Conservation (phyloP, 1,140 invertebrate genomes). For the Drosophila sp. region DNA sequence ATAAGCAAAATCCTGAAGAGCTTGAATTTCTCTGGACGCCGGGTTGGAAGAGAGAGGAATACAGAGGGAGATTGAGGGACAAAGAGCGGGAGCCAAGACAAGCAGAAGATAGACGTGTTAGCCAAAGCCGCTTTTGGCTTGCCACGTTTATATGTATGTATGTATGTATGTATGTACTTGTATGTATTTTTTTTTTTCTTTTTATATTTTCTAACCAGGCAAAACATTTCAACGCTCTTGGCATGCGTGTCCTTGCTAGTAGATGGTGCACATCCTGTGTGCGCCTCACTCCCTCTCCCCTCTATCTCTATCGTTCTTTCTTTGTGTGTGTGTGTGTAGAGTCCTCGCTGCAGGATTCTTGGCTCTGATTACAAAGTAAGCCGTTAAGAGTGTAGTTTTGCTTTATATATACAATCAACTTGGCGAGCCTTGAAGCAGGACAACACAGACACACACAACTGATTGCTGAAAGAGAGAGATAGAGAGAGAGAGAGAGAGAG, state of each 20-base stretch:
- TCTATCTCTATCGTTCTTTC: too few species aligned
- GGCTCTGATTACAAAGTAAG: conserved; percentile 75
- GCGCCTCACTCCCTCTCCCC: not conserved
- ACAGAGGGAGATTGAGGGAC: conserved; percentile 4
- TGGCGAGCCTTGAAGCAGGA: conserved; percentile 21
- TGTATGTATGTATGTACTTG: not conserved
- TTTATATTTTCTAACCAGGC: conserved; percentile 2
- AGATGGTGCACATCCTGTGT: conserved; percentile 23
- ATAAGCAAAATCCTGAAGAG: conserved; percentile 46
- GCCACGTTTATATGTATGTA: conserved; percentile 12
- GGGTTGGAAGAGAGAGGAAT: conserved; percentile 27
- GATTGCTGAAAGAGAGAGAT: conserved; percentile 41
- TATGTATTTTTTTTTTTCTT: conserved; percentile 1
- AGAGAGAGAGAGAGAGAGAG: conserved; percentile 36
- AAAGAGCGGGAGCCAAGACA: not conserved
- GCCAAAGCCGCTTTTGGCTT: conserved; percentile 25
- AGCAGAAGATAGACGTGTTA: conserved; percentile 27
- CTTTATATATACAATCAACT: conserved; percentile 70
- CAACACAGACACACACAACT: conserved; percentile 19
- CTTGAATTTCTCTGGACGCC: conserved; percentile 47
- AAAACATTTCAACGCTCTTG: conserved; percentile 23
- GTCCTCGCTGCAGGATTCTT: conserved; percentile 42
- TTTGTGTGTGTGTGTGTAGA: conserved; percentile 25
- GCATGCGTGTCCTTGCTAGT: conserved; percentile 21
- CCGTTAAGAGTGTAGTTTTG: conserved; percentile 58